Conservation (phyloP, 2,113 vertebrate species). For the Natator depressus region DNA sequence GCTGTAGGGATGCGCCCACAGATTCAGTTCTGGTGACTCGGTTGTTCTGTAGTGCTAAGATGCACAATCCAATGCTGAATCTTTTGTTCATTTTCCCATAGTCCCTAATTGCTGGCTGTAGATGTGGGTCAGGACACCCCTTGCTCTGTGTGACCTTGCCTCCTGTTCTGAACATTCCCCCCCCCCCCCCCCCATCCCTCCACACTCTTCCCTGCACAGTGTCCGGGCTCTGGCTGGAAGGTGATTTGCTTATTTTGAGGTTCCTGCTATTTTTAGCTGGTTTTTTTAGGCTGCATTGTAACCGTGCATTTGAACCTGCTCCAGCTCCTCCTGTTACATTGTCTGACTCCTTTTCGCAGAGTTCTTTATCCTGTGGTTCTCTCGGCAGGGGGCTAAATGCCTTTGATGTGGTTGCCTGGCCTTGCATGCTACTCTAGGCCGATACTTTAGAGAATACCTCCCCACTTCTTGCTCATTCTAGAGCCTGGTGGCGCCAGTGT, state of each 20-base stretch:
- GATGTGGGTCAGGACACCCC: neutral
- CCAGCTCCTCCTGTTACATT: neutral
- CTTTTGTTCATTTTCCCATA: neutral
- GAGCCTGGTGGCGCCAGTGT: neutral
- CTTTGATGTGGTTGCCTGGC: neutral
- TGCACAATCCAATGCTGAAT: neutral
- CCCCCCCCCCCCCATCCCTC: neutral
- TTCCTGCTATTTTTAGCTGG: neutral
- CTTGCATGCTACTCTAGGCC: neutral
- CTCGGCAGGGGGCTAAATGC: slow-evolving; percentile 14
- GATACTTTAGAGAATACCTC: neutral
- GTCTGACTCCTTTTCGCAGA: neutral
- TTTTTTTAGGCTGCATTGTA: neutral
- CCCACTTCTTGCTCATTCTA: neutral
- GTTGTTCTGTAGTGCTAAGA: neutral
- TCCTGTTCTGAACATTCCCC: neutral
- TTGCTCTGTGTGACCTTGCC: neutral
- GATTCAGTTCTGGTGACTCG: neutral
- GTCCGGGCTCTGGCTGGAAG: neutral
- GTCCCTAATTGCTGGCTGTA: neutral
- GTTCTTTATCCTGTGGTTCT: fast-evolving
- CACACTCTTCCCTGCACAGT: neutral
- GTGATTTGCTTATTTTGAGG: neutral
- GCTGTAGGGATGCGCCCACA: neutral
- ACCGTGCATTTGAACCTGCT: neutral